phyloP scores from a whole-genome alignment of 2,888 invertebrate genomes.

The Orthosia gothica region DNA sequence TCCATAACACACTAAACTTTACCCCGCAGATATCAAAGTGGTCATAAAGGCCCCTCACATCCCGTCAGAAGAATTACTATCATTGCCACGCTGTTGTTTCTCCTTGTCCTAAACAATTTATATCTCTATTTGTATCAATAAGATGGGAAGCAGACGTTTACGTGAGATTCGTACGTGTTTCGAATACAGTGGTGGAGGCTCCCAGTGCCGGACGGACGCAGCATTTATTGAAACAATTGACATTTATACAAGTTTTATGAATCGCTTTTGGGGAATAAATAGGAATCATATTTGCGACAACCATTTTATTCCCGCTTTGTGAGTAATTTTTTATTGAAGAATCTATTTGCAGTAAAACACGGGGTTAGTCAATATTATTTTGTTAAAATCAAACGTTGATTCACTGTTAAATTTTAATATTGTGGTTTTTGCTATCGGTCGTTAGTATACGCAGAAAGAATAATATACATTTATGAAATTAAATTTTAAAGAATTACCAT shows the following conservation, averaged over 20 bases:
- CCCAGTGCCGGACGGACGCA: conserved; percentile 72
- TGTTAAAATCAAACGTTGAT: conserved; percentile 10
- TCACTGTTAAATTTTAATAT: not conserved
- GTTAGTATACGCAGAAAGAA: not conserved
- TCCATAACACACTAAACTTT: conserved; percentile 77
- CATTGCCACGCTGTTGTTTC: conserved; percentile 86
- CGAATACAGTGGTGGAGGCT: conserved; percentile 81
- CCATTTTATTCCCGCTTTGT: conserved; percentile 19
- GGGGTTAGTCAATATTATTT: conserved; percentile 34
- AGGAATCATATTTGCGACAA: conserved; percentile 53
- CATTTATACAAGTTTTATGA: conserved; percentile 71
- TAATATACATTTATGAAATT: not conserved
- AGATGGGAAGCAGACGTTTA: conserved; percentile 88
- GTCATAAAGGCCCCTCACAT: conserved; percentile 80
- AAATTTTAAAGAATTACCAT: not conserved
- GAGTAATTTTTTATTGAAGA: conserved; percentile 30
- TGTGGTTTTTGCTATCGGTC: conserved; percentile 6
- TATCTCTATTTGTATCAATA: conserved; percentile 92
- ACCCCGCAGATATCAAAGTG: conserved; percentile 78
- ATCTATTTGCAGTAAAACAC: conserved; percentile 40
- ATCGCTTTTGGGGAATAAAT: conserved; percentile 48
- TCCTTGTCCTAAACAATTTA: conserved; percentile 90
- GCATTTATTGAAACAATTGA: conserved; percentile 83
- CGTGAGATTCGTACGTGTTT: conserved; percentile 88
- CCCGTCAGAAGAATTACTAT: conserved; percentile 82